A percentile compares a stretch with the other conserved stretches of the same genome.
Conservation (phyloP, 1,140 invertebrate genomes). For the Aphelinus atriplicis region DNA sequence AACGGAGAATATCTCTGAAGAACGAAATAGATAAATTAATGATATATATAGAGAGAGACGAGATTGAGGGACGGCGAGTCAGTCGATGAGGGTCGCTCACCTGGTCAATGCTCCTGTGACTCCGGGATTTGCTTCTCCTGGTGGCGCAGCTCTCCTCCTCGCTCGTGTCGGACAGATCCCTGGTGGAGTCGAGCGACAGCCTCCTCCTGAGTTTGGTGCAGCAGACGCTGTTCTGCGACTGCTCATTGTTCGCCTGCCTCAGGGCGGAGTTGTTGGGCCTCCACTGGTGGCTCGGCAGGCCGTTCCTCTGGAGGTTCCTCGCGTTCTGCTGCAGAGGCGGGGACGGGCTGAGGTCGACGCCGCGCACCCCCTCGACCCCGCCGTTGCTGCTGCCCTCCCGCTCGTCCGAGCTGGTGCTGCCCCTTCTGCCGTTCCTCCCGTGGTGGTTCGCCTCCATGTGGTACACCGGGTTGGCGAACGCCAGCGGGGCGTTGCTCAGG, state of each 20-base stretch:
- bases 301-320: constrained; percentile 67
- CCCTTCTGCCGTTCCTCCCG: constrained; percentile 54
- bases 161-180: constrained; percentile 77
- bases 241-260: constrained; percentile 52
- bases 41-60: no score
- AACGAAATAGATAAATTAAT: not conserved
- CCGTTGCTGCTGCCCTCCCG: constrained; percentile 57
- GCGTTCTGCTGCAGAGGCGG: constrained; percentile 58
- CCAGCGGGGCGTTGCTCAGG: constrained; percentile 73
- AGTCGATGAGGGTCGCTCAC: constrained; percentile 50
- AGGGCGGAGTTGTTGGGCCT: constrained; percentile 53
- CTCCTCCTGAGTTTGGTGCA: constrained; percentile 67
- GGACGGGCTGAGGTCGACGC: constrained; percentile 61
- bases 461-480: constrained; percentile 89
- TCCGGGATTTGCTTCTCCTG: constrained; percentile 67
- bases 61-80: no score
- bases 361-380: constrained; percentile 58
- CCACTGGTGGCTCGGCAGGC: constrained; percentile 60
- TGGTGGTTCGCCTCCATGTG: constrained; percentile 70
- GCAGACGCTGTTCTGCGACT: constrained; percentile 54
- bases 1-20: not conserved
- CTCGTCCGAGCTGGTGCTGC: constrained; percentile 67
- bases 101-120: constrained; percentile 74
- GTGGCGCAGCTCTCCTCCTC: constrained; percentile 65
- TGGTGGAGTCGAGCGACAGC: constrained; percentile 76